Evolutionary conservation across 2,888 invertebrate species (phyloP).

Genomic region (Microctonus brassicae): DNA sequence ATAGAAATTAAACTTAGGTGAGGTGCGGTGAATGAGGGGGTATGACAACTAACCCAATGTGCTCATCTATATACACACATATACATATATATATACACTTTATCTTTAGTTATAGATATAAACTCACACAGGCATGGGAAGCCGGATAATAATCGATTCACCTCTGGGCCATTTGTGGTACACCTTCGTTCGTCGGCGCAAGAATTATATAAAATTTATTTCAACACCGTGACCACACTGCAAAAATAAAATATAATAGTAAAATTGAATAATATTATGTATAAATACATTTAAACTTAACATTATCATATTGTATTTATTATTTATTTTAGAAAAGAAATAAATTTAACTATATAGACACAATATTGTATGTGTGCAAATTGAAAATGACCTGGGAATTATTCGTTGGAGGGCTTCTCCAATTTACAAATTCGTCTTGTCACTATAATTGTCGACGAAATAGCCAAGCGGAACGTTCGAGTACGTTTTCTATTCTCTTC

Average conservation of each 20-base stretch:
- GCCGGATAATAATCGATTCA: conserved; percentile 24
- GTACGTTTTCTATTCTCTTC: conserved; percentile 48
- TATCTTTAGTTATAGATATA: background rate
- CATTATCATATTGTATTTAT: no score
- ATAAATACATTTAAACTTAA: no score
- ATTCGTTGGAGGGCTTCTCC: conserved; percentile 18
- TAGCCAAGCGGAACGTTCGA: conserved; percentile 6
- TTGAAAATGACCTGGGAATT: conserved; percentile 4
- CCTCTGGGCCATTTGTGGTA: conserved; percentile 15
- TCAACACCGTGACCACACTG: background rate
- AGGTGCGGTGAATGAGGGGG: background rate
- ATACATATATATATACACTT: background rate
- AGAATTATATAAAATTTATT: background rate
- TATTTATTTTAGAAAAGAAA: no score
- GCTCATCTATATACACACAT: background rate
- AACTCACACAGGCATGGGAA: background rate
- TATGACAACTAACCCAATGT: background rate
- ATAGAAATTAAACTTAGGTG: conserved; percentile 20
- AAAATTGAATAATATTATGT: no score
- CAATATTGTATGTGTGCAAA: background rate
- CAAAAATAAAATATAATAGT: background rate
- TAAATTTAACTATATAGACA: no score
- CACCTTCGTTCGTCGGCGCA: background rate
- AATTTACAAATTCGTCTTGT: conserved; percentile 31
- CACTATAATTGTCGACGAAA: conserved; percentile 29